Conservation (phyloP, 2,888 invertebrate species). For the Gonocerus acuteangulatus region DNA sequence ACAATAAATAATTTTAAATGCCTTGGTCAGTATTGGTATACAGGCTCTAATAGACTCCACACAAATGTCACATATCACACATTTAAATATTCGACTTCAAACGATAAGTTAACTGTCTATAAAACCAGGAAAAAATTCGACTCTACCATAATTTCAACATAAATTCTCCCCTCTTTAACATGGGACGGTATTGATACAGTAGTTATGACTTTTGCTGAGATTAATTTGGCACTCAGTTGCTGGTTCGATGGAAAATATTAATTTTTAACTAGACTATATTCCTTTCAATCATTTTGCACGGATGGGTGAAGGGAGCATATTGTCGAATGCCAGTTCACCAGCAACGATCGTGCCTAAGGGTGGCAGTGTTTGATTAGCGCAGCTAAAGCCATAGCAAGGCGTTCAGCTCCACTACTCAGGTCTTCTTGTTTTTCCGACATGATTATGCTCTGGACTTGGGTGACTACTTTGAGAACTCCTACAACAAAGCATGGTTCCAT, state of each 20-base stretch:
- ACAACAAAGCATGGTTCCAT: conserved; percentile 32
- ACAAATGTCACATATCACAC: neutral
- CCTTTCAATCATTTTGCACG: neutral
- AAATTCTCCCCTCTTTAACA: conserved; percentile 1
- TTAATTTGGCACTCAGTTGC: conserved; percentile 9
- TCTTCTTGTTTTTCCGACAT: conserved; percentile 31
- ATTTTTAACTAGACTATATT: too few species aligned
- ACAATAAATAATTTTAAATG: conserved; percentile 8
- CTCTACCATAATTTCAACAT: neutral
- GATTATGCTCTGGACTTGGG: conserved; percentile 33
- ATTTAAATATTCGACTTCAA: neutral
- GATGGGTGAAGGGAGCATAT: neutral
- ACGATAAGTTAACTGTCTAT: conserved; percentile 2
- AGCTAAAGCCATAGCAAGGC: conserved; percentile 31
- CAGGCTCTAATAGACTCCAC: neutral
- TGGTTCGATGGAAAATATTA: neutral
- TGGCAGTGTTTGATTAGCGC: conserved; percentile 34
- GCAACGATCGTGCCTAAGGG: conserved; percentile 12
- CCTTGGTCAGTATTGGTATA: conserved; percentile 14
- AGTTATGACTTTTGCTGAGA: conserved; percentile 3
- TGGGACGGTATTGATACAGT: conserved; percentile 10
- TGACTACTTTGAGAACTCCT: conserved; percentile 34
- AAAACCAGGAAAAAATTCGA: conserved; percentile 10
- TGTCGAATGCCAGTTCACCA: conserved; percentile 13
- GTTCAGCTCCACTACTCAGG: conserved; percentile 30